Percentiles rank a stretch among this genome's conserved stretches.
These are phyloP conservation scores for Panzeria rudis DNA, from an alignment of 2,888 invertebrate genomes.

Conservation along the genomic window DNA sequence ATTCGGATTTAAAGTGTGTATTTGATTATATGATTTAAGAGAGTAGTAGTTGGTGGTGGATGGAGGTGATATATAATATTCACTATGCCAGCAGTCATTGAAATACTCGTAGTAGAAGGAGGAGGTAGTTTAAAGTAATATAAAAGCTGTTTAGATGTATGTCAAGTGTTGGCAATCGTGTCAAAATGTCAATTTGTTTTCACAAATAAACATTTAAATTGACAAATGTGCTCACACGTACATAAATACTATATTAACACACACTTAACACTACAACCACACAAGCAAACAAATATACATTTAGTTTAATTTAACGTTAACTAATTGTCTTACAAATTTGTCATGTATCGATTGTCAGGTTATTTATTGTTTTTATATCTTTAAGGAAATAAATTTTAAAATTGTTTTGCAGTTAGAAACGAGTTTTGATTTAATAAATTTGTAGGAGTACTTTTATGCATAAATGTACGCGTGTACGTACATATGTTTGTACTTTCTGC, in stretches of 20 bases:
- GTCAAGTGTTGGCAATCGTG: slow-evolving; percentile 66
- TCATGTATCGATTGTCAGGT: slow-evolving; percentile 64
- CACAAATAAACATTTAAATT: slow-evolving; percentile 59
- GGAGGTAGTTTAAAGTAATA: slow-evolving; percentile 60
- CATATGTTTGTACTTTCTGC: no score
- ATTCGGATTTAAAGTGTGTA: slow-evolving; percentile 32
- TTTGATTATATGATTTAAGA: not conserved
- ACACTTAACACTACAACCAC: not conserved
- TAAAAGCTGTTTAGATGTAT: slow-evolving; percentile 54
- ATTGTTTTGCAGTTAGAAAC: slow-evolving; percentile 2
- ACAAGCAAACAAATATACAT: not conserved
- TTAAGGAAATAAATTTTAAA: slow-evolving; percentile 17
- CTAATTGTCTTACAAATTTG: slow-evolving; percentile 67
- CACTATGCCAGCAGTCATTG: not conserved
- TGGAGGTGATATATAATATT: not conserved
- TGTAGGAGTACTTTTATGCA: no score
- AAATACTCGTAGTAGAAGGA: not conserved
- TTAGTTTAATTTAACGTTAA: slow-evolving; percentile 35
- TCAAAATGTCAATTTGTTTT: slow-evolving; percentile 67
- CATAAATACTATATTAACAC: not conserved
- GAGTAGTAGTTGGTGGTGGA: not conserved
- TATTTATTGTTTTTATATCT: slow-evolving; percentile 45
- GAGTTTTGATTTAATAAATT: not conserved
- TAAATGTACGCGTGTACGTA: no score
- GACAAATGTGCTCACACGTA: slow-evolving; percentile 10